Evolutionary conservation across 2,113 vertebrate species (phyloP).

Genomic region (Rutilus rutilus): DNA sequence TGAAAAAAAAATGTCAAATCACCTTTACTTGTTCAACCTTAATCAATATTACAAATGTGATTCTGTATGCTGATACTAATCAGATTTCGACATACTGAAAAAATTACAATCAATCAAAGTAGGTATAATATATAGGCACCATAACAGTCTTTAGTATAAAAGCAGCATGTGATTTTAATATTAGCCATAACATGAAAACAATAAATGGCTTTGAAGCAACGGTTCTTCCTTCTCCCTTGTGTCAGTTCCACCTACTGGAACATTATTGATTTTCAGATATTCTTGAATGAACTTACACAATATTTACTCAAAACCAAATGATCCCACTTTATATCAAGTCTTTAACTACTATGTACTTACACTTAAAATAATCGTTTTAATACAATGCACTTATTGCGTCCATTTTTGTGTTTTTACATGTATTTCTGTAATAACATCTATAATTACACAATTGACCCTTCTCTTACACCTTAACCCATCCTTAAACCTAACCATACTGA

Average conservation of each 20-base stretch:
- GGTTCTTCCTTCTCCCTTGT: not conserved
- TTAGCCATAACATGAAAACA: not conserved
- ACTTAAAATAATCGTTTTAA: too few species aligned
- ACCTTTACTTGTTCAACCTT: not conserved
- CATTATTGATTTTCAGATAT: not conserved
- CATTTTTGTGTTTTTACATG: too few species aligned
- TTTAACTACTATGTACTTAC: too few species aligned
- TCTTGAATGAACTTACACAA: not conserved
- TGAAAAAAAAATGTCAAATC: conserved; percentile 51
- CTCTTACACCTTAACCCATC: too few species aligned
- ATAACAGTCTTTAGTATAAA: not conserved
- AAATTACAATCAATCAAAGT: too few species aligned
- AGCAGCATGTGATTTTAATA: not conserved
- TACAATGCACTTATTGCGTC: too few species aligned
- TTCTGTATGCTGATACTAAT: not conserved
- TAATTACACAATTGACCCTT: too few species aligned
- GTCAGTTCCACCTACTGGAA: not conserved
- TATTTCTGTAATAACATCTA: too few species aligned
- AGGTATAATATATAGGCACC: not conserved
- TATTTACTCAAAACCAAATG: not conserved
- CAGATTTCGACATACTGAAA: not conserved
- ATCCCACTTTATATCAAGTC: too few species aligned
- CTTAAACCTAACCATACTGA: too few species aligned
- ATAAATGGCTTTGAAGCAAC: not conserved
- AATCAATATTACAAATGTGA: not conserved